Evolutionary conservation across 2,797 vertebrate genomes (phyloP), one percentile per base, ranked within the genome.

Genomic region (Botia kubotai): DNA sequence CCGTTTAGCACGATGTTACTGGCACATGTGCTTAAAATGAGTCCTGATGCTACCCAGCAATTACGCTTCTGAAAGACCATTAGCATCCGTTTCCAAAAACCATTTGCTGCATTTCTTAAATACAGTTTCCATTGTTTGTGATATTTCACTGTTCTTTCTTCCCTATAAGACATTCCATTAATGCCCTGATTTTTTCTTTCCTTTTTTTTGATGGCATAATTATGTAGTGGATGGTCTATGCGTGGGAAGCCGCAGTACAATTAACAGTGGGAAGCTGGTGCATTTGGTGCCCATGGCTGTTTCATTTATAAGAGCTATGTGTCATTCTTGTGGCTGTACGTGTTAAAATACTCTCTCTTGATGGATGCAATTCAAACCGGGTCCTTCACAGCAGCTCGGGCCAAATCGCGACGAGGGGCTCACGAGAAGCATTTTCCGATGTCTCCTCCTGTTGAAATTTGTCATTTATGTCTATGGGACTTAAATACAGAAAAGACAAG

Each of bases 241-340:
- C 92, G 95, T 95, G 95, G 95, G 95, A 95, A 95, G 95, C 94
- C 96, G 94, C 93, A 94, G 94, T 95, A 95, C 94, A 96, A 97
- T 97, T 96, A 95, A 95, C 94, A 95, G 94, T 93, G 95, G 96
- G 94, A 94, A 95, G 93, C 83, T 81, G 93, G 82, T 85, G 83
- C 86, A 85, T 93, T 95, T 93, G 93, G 93, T 94, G 94, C 90
- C 93, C 92, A 92, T 93, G 93, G 93, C 91, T 87, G 93, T 94
- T 95, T 95, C 93, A 92, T 94, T 95, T 95, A 94, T 95, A 95
- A 95, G 93, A 93, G 94, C 93, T 93, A 94, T 94, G 95, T 95
- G 93, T 96, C 94, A 94, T 95, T 95, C 95, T 93, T 93, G 94
- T 91, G 92, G 95, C 94, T 95, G 94, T 92, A 93, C 93, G 93